Evolutionary conservation across 2,888 invertebrate species (phyloP), one percentile per base, ranked within the genome.

Genomic region (Cheilosia grossa): DNA sequence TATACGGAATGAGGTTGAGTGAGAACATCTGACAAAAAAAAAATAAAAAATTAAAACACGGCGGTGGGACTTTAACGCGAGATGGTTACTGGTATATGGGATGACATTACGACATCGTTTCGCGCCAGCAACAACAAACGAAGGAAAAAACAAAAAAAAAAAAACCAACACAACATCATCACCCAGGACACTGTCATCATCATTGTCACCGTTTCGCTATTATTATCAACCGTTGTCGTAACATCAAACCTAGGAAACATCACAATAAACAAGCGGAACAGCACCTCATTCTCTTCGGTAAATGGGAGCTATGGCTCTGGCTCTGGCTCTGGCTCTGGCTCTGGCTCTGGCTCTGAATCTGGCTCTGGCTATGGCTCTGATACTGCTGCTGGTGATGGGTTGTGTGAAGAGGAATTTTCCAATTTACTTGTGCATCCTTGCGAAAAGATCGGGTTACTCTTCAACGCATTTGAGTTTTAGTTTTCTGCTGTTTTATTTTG

Each of bases 361-460:
- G 47, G 1, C 3, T 47, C 30, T 47, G 47, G 7, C 10, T 47
- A 9, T 30, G 30, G 47, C 9, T 47, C 17, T 49, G 51, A 24
- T 51, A 24, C 13, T 24, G 51, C 37, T 59, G 67, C 3, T 54
- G 44, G 17, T 21, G 19, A 9, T 42, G 67, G 17, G 37, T 42
- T 74, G 58, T 75, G 27, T 72, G 64, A 59, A 56, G 82, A 78
- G 82, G 86, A 86, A 86, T 86, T 86, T 86, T 86, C 86, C 86
- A 86, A 86, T 86, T 86, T 86, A 82, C 86, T 86, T 86, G 86
- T 86, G 86, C 86, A 86, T 82, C 86, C 77, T 86, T 86, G 86
- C 77, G 78, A 86, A 86, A 86, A 86, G 86, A 86, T 86, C 86
- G 86, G 86, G 86, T 86, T 86, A 78, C 86, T 67, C 77, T 77